Conservation (phyloP, 2,888 invertebrate genomes). For the Melinopterus prodromus region DNA sequence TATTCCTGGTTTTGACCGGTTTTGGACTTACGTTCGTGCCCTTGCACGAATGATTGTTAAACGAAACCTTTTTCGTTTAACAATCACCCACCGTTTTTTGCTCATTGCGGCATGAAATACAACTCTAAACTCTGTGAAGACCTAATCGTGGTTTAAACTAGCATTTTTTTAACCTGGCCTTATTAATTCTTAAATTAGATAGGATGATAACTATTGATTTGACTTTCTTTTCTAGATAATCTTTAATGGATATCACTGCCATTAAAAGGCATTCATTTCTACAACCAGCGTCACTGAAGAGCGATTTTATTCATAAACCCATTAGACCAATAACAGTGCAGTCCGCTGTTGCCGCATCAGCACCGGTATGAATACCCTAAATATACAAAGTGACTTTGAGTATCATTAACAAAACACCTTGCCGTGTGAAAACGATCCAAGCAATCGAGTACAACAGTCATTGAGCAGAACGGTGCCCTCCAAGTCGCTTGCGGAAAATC, state of each 20-base stretch:
- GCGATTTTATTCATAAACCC: constrained; percentile 4
- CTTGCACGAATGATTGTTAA: too few relatives aligned
- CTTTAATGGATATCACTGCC: neutral
- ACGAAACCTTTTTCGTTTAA: too few relatives aligned
- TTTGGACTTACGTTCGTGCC: too few relatives aligned
- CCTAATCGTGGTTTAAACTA: too few relatives aligned
- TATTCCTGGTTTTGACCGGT: too few relatives aligned
- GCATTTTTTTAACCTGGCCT: too few relatives aligned
- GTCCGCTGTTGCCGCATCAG: neutral
- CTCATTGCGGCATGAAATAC: too few relatives aligned
- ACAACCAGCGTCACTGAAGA: neutral
- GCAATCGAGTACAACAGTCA: neutral
- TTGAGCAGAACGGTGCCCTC: constrained; percentile 4
- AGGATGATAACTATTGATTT: neutral
- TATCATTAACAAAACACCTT: constrained; percentile 4
- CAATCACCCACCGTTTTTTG: too few relatives aligned
- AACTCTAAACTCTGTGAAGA: neutral
- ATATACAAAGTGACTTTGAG: constrained; percentile 4
- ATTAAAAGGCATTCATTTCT: neutral
- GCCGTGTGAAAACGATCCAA: neutral
- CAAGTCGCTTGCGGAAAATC: neutral
- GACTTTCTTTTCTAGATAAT: neutral
- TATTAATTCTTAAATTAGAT: neutral
- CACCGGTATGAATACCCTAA: neutral
- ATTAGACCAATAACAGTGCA: neutral